Conservation (phyloP, 2,113 vertebrate genomes). For the Climacteris rufus region DNA sequence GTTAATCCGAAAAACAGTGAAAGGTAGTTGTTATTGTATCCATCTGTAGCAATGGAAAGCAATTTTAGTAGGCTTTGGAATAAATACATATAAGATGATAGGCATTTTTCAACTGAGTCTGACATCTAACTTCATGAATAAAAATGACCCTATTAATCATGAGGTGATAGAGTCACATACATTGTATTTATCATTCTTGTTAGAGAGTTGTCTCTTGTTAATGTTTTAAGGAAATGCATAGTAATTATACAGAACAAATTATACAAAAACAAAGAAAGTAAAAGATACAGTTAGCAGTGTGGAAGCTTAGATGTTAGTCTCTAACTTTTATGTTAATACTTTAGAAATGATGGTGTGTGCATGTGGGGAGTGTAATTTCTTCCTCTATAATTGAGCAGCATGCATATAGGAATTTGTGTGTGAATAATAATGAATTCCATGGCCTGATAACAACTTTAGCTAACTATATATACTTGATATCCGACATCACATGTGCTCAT, state of each 20-base stretch:
- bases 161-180: constrained; percentile 27
- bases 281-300: background rate
- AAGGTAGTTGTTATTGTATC: constrained; percentile 60
- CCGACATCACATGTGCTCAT: background rate
- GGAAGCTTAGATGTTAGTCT: background rate
- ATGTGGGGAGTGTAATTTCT: background rate
- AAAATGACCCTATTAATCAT: constrained; percentile 67
- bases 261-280: too few relatives aligned
- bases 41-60: constrained; percentile 39
- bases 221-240: constrained; percentile 6
- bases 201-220: constrained; percentile 45
- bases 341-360: background rate
- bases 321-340: background rate
- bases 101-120: constrained; percentile 66
- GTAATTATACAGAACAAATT: constrained; percentile 33
- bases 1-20: constrained; percentile 65
- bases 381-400: background rate
- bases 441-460: background rate
- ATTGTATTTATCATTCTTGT: constrained; percentile 56
- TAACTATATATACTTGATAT: background rate
- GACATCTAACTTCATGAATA: constrained; percentile 72
- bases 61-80: constrained; percentile 62
- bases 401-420: background rate
- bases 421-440: background rate
- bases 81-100: constrained; percentile 68